Evolutionary conservation across 1,140 invertebrate species (phyloP), one percentile per base, ranked within the genome.

Genomic region (Panagrolaimus sp.): DNA sequence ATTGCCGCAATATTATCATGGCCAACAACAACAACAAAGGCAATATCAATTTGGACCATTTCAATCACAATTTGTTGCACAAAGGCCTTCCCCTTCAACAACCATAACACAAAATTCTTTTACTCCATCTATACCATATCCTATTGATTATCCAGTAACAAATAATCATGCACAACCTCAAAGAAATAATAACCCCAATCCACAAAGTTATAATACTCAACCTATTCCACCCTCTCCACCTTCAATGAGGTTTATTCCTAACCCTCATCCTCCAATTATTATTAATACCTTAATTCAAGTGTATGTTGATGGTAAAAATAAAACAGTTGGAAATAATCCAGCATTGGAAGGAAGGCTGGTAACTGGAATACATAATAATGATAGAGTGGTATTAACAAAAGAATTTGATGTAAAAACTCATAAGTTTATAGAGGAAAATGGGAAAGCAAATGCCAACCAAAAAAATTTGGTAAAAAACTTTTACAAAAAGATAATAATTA

Each of bases 211-310:
- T 38, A 7, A 2, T 7, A 2, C 31, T 2, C 11, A 16, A 57
- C 51, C 51, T 9, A 25, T 11, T 13, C 2, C 27, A 23, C 4
- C 51, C 11, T 16, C 51, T 13, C 20, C 27, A 0, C 20, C 51
- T 25, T 27, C 51, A 11, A 57, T 57, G 51, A 20, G 51, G 11
- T 57, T 57, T 57, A 27, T 57, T 20, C 51, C 51, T 11, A 57
- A 57, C 20, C 51, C 51, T 11, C 20, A 57, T 11, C 51, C 51
- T 25, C 69, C 70, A 14, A 16, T 72, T 31, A 20, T 72, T n/a
- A 72, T 72, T 25, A 72, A 72, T 48, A 72, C 70, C 5, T 51
- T 72, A 38, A 72, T 72, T 27, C 70, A 57, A 27, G 51, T 57
- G 16, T 57, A 57, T 57, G 51, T 57, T 27, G 51, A 57, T 16